Evolutionary conservation across 2,797 vertebrate genomes (phyloP).

Genomic region (Platalea minor): DNA sequence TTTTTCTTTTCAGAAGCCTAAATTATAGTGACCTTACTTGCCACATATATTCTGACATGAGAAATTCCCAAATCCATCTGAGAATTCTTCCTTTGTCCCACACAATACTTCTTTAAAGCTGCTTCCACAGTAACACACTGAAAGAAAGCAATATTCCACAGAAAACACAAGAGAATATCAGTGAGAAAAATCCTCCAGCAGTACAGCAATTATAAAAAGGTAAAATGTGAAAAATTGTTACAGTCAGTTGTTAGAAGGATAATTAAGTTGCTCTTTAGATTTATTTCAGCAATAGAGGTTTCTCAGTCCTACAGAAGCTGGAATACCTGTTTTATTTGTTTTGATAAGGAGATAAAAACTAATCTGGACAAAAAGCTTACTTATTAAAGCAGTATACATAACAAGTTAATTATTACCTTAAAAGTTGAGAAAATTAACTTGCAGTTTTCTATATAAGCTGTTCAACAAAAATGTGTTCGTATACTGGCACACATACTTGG

Average conservation of each 20-base stretch:
- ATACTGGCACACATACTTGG: not conserved
- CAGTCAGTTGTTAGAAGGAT: not conserved
- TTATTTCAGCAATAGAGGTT: not conserved
- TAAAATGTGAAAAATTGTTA: not conserved
- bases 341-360: not conserved
- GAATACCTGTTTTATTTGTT: not conserved
- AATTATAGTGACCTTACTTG: conserved; percentile 81
- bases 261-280: not conserved
- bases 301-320: not conserved
- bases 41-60: conserved; percentile 89
- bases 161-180: not conserved
- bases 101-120: conserved; percentile 83
- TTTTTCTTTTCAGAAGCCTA: not conserved
- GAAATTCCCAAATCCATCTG: conserved; percentile 87
- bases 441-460: not conserved
- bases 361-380: not conserved
- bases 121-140: conserved; percentile 92
- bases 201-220: not conserved
- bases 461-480: not conserved
- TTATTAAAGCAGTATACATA: not conserved
- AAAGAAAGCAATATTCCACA: conserved; percentile 27
- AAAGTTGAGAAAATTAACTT: not conserved
- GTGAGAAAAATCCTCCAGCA: not conserved
- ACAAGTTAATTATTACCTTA: not conserved
- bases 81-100: conserved; percentile 84